These are phyloP conservation scores for Scolopax mira DNA, from an alignment of 2,113 vertebrate species.

Conservation along the genomic window DNA sequence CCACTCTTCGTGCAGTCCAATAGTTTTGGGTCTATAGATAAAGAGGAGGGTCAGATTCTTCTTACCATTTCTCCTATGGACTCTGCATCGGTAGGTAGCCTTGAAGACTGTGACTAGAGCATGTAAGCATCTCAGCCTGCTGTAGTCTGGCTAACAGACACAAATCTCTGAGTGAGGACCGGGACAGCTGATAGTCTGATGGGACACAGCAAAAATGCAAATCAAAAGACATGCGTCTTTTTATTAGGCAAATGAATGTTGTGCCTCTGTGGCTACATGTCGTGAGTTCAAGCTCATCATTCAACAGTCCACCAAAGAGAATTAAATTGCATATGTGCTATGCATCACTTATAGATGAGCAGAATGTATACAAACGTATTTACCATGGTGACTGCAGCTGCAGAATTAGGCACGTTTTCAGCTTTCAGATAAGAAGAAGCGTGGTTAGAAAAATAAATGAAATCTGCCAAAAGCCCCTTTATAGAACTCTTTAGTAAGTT, in stretches of 20 bases:
- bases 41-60: background rate
- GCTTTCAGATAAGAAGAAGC: conserved; percentile 5
- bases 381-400: conserved; percentile 17
- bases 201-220: background rate
- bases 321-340: background rate
- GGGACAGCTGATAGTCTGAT: background rate
- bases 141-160: background rate
- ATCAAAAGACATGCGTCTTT: background rate
- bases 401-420: background rate
- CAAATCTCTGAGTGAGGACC: background rate
- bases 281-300: background rate
- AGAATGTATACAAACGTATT: background rate
- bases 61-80: background rate
- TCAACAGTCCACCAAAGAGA: background rate
- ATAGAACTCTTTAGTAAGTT: background rate
- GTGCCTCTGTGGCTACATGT: background rate
- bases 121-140: background rate
- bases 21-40: background rate
- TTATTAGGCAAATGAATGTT: background rate
- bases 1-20: background rate
- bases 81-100: background rate
- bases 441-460: background rate
- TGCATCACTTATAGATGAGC: background rate
- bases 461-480: background rate
- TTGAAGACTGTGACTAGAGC: background rate